phyloP scores from a whole-genome alignment of 2,113 vertebrate species.

The Caloenas nicobarica region DNA sequence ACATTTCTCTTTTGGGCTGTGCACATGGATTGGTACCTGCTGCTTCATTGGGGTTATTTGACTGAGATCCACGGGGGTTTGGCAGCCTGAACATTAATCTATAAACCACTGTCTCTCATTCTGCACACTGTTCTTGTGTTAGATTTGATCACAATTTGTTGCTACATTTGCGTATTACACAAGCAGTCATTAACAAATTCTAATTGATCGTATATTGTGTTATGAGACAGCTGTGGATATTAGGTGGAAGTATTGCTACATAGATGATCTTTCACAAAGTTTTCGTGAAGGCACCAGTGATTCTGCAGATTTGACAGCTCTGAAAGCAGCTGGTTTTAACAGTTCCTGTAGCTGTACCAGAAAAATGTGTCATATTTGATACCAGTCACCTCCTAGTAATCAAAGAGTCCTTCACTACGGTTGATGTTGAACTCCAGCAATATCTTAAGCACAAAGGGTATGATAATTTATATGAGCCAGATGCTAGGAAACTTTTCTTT shows the following conservation, averaged over 20 bases:
- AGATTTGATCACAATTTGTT: background rate
- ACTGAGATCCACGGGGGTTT: background rate
- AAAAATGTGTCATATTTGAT: background rate
- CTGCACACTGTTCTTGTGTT: background rate
- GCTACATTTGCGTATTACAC: background rate
- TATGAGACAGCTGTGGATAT: background rate
- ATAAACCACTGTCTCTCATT: background rate
- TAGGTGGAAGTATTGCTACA: background rate
- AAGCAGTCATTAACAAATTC: background rate
- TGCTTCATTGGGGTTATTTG: background rate
- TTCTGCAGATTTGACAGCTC: background rate
- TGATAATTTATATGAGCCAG: background rate
- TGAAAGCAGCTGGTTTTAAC: background rate
- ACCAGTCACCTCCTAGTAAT: background rate
- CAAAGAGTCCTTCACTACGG: background rate
- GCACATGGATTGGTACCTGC: background rate
- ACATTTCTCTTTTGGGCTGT: rapidly evolving
- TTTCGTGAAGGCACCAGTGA: background rate
- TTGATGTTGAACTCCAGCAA: background rate
- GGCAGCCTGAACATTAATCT: background rate
- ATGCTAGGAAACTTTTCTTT: background rate
- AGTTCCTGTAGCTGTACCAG: background rate
- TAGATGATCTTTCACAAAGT: background rate
- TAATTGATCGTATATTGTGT: background rate
- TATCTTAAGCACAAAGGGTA: background rate